Percentiles rank a stretch among this genome's conserved stretches.
Conservation (phyloP, 2,888 invertebrate species). For the Heteromyza rotundicornis region DNA sequence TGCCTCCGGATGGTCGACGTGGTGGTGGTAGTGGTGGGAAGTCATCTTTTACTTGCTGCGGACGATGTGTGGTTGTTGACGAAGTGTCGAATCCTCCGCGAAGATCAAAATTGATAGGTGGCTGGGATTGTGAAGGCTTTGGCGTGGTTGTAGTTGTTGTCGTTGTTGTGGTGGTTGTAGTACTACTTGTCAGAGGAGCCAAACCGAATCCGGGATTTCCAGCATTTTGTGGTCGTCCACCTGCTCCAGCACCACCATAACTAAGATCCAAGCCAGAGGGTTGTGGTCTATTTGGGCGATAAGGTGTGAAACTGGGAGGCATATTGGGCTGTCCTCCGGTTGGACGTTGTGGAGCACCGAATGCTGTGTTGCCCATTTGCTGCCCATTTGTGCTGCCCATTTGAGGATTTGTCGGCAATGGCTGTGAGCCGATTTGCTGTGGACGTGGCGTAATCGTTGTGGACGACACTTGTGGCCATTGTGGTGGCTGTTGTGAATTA, state of each 20-base stretch:
- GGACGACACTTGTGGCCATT: slow-evolving; percentile 40
- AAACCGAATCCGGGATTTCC: slow-evolving; percentile 43
- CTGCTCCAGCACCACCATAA: slow-evolving; percentile 43
- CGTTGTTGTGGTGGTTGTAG: slow-evolving; percentile 33
- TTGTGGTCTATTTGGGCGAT: slow-evolving; percentile 50
- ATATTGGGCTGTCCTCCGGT: slow-evolving; percentile 37
- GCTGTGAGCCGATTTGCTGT: slow-evolving; percentile 12
- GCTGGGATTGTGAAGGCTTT: slow-evolving; percentile 22
- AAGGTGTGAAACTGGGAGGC: slow-evolving; percentile 46
- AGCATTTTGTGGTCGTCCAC: slow-evolving; percentile 26
- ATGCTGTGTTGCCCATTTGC: neutral
- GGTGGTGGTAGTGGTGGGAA: slow-evolving; percentile 37
- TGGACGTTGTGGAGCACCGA: slow-evolving; percentile 20
- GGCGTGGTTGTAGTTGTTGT: slow-evolving; percentile 41
- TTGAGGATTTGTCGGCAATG: slow-evolving; percentile 3
- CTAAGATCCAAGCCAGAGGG: slow-evolving; percentile 57
- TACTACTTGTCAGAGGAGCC: slow-evolving; percentile 40
- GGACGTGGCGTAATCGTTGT: neutral
- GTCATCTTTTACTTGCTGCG: slow-evolving; percentile 32
- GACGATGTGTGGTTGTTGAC: slow-evolving; percentile 22
- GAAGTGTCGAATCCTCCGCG: slow-evolving; percentile 31
- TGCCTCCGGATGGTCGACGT: slow-evolving; percentile 35
- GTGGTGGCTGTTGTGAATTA: slow-evolving; percentile 37
- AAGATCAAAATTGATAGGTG: slow-evolving; percentile 38
- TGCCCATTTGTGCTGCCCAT: neutral